These are phyloP conservation scores for Pygocentrus nattereri DNA, from an alignment of 2,797 vertebrate species.

Conservation along the genomic window DNA sequence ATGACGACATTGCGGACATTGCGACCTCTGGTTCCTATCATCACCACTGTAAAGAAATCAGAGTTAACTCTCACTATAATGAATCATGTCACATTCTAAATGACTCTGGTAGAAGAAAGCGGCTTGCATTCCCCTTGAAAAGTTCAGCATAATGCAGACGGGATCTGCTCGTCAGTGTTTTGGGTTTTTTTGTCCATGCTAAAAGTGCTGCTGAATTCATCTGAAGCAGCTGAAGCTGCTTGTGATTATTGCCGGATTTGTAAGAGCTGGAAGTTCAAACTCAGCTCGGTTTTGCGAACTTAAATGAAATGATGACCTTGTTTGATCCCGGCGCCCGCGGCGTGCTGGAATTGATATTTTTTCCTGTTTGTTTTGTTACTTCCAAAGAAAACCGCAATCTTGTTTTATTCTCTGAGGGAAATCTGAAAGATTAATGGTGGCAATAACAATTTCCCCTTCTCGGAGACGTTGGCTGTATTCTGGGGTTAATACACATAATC, in stretches of 20 bases:
- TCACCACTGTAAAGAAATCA: too few species aligned
- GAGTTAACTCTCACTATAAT: too few species aligned
- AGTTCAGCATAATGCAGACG: not conserved
- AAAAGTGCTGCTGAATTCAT: not conserved
- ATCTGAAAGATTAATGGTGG: conserved; percentile 48
- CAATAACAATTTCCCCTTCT: conserved; percentile 23
- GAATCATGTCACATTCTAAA: not conserved
- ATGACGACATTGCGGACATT: too few species aligned
- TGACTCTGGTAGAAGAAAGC: too few species aligned
- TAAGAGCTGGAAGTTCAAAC: not conserved
- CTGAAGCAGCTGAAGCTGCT: not conserved
- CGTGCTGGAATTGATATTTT: conserved; percentile 21
- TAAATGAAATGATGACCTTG: conserved; percentile 21
- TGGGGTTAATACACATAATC: conserved; percentile 24
- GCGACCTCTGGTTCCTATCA: not conserved
- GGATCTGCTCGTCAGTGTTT: not conserved
- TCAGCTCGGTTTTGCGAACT: not conserved
- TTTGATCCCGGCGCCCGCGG: conserved; percentile 21
- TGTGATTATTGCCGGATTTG: not conserved
- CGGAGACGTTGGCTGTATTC: not conserved
- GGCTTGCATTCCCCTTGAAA: not conserved
- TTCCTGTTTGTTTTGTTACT: not conserved
- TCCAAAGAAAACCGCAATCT: conserved; percentile 19
- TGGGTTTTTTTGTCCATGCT: not conserved
- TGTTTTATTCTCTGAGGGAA: conserved; percentile 28